phyloP scores from a whole-genome alignment of 2,888 invertebrate genomes.

The Nesidiocoris tenuis region DNA sequence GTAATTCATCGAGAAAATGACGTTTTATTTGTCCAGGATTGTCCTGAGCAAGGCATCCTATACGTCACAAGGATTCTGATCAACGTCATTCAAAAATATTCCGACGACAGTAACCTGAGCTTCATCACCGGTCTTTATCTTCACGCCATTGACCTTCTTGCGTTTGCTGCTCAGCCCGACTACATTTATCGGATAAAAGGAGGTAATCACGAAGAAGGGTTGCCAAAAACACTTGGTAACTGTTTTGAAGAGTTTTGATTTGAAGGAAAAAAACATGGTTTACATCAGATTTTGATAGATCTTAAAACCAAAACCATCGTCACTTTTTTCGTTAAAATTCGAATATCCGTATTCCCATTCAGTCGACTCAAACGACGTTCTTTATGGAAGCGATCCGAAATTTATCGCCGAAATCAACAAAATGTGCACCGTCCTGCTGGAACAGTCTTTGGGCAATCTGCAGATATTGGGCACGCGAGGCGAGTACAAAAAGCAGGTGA shows the following conservation, averaged over 20 bases:
- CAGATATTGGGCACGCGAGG: conserved; percentile 67
- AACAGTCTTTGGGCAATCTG: conserved; percentile 70
- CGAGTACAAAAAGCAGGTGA: conserved; percentile 65
- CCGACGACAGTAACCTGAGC: conserved; percentile 68
- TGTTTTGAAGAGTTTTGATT: not conserved
- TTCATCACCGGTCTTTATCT: conserved; percentile 70
- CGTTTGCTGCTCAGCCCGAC: conserved; percentile 74
- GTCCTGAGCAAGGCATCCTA: conserved; percentile 82
- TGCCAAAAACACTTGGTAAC: not conserved
- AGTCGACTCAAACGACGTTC: conserved; percentile 88
- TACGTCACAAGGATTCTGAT: conserved; percentile 77
- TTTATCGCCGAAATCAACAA: conserved; percentile 78
- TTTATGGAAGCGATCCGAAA: conserved; percentile 87
- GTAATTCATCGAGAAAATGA: too few species aligned
- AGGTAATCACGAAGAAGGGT: conserved; percentile 59
- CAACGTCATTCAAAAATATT: conserved; percentile 73
- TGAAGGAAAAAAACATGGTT: too few species aligned
- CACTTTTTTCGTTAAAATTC: not conserved
- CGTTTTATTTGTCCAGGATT: conserved; percentile 80
- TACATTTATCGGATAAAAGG: conserved; percentile 85
- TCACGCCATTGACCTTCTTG: conserved; percentile 73
- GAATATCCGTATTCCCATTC: conserved; percentile 55
- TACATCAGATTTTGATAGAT: too few species aligned
- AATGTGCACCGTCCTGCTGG: conserved; percentile 72
- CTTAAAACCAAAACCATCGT: too few species aligned